Evolutionary conservation across 2,113 vertebrate genomes (phyloP).

Genomic region (Mesitornis unicolor): DNA sequence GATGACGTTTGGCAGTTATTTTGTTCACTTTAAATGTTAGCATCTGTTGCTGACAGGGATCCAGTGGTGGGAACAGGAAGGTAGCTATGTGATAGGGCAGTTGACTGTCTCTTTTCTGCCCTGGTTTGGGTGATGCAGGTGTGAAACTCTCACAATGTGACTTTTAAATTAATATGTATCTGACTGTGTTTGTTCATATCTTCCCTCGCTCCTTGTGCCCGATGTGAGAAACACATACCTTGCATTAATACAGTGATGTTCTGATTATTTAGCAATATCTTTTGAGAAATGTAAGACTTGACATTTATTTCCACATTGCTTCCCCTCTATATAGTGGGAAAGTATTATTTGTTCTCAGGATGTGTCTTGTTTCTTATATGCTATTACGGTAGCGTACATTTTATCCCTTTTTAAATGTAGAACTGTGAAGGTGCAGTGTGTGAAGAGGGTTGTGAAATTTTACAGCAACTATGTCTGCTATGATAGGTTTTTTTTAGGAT

Average conservation of each 20-base stretch:
- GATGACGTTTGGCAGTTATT: background rate
- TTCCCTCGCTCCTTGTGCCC: background rate
- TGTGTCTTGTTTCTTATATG: background rate
- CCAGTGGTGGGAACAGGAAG: background rate
- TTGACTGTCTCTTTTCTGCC: background rate
- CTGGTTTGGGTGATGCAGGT: background rate
- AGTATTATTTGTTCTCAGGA: background rate
- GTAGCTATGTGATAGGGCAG: background rate
- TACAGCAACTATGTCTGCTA: background rate
- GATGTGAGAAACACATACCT: background rate
- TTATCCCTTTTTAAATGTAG: background rate
- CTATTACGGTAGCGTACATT: background rate
- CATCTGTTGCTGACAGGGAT: background rate
- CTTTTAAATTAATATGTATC: background rate
- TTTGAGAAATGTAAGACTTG: background rate
- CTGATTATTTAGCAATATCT: background rate
- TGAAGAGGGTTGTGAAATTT: background rate
- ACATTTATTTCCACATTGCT: background rate
- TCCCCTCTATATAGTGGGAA: background rate
- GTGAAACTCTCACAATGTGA: background rate
- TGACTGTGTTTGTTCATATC: background rate
- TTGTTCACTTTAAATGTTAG: background rate
- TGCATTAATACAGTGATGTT: background rate
- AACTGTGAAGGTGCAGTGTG: background rate
- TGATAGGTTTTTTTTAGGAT: background rate